Evolutionary conservation across 2,888 invertebrate genomes (phyloP).

Genomic region (Candidula unifasciata): DNA sequence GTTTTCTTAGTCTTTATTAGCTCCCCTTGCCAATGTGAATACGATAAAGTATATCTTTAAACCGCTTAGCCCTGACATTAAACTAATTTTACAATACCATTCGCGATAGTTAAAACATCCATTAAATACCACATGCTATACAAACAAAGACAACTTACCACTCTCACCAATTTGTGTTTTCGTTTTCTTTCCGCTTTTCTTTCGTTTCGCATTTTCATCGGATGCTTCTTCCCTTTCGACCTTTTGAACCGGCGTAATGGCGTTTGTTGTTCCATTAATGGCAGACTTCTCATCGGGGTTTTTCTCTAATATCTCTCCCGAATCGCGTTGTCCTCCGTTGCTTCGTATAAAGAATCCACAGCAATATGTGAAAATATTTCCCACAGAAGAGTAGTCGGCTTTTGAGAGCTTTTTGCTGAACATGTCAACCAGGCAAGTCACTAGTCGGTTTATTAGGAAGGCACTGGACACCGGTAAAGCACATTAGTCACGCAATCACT

Average conservation of each 20-base stretch:
- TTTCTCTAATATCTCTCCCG: slow-evolving; percentile 25
- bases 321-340: background rate
- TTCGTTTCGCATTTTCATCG: slow-evolving; percentile 24
- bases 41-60: no score
- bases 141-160: slow-evolving; percentile 11
- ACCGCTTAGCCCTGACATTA: no score
- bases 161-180: slow-evolving; percentile 38
- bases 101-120: no score
- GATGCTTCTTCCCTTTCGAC: slow-evolving; percentile 17
- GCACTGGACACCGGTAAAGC: background rate
- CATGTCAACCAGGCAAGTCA: background rate
- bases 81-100: no score
- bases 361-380: slow-evolving; percentile 46
- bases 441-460: background rate
- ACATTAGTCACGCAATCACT: background rate
- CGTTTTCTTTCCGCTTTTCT: slow-evolving; percentile 30
- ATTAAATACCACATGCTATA: no score
- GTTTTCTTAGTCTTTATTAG: no score
- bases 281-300: background rate
- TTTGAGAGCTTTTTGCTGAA: slow-evolving; percentile 44
- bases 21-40: no score
- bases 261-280: slow-evolving; percentile 3
- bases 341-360: slow-evolving; percentile 39
- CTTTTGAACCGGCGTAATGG: background rate
- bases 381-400: slow-evolving; percentile 39